Conservation (phyloP, 1,140 invertebrate genomes). For the Drosophila gunungcola region DNA sequence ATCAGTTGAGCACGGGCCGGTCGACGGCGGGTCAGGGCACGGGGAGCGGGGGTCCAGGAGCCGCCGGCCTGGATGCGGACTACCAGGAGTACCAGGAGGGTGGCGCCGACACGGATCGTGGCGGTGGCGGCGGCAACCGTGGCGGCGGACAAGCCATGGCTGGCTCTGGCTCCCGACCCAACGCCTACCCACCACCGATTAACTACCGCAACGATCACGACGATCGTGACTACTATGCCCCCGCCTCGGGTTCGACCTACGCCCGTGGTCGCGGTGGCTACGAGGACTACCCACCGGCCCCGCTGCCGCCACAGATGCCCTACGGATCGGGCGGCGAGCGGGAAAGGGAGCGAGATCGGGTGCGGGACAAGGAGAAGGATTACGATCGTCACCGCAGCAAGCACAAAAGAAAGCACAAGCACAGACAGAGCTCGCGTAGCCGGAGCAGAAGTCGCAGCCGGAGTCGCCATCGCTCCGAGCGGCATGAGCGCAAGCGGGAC, state of each 20-base stretch:
- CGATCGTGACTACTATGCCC: slow-evolving; percentile 64
- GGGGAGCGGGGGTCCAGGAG: neutral
- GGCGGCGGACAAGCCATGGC: slow-evolving; percentile 16
- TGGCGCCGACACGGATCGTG: slow-evolving; percentile 18
- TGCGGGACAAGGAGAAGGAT: slow-evolving; percentile 45
- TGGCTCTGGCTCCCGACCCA: slow-evolving; percentile 9
- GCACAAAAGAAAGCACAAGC: slow-evolving; percentile 83
- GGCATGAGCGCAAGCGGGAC: slow-evolving; percentile 43
- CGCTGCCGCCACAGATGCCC: slow-evolving; percentile 15
- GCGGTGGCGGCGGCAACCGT: slow-evolving; percentile 21
- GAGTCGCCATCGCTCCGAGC: slow-evolving; percentile 39
- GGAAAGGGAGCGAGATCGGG: slow-evolving; percentile 26
- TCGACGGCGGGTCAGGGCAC: slow-evolving; percentile 20
- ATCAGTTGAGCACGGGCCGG: slow-evolving; percentile 67
- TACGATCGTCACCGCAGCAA: slow-evolving; percentile 66
- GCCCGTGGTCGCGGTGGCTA: slow-evolving; percentile 56
- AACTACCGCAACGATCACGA: slow-evolving; percentile 79
- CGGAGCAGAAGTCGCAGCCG: slow-evolving; percentile 70
- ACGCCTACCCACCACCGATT: slow-evolving; percentile 31
- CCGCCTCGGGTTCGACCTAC: slow-evolving; percentile 45
- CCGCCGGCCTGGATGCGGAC: slow-evolving; percentile 36
- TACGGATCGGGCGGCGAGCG: slow-evolving; percentile 28
- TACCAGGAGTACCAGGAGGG: slow-evolving; percentile 48
- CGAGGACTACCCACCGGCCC: slow-evolving; percentile 62
- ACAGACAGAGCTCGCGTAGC: slow-evolving; percentile 71